Evolutionary conservation across 2,888 invertebrate genomes (phyloP).

Genomic region (Elegia similella): DNA sequence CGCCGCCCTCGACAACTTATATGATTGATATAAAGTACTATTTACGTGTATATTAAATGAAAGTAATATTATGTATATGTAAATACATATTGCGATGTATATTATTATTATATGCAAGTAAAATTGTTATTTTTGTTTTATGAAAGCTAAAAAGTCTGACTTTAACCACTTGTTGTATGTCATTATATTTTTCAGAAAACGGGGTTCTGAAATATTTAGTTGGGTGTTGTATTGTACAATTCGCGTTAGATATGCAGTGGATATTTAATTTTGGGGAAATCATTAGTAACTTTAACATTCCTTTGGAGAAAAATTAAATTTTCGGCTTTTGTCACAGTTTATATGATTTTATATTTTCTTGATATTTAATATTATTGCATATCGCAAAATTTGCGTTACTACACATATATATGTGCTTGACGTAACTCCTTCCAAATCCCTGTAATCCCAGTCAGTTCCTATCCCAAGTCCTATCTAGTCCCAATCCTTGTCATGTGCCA

Average conservation of each 20-base stretch:
- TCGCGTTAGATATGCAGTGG: conserved; percentile 55
- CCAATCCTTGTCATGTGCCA: conserved; percentile 74
- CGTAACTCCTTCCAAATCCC: conserved; percentile 46
- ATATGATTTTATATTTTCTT: conserved; percentile 26
- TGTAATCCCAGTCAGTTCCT: conserved; percentile 57
- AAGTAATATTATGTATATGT: conserved; percentile 78
- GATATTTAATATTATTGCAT: conserved; percentile 35
- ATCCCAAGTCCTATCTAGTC: conserved; percentile 75
- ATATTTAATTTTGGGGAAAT: conserved; percentile 60
- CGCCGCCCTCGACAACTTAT: conserved; percentile 40
- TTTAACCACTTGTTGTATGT: conserved; percentile 75
- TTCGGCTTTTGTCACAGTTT: conserved; percentile 50
- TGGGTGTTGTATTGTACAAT: conserved; percentile 60
- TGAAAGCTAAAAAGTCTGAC: conserved; percentile 78
- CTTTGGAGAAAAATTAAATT: conserved; percentile 61
- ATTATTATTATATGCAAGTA: conserved; percentile 74
- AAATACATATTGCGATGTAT: conserved; percentile 79
- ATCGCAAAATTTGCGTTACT: conserved; percentile 37
- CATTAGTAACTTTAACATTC: conserved; percentile 67
- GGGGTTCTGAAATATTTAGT: conserved; percentile 67
- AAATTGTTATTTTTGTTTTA: conserved; percentile 75
- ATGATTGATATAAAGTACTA: conserved; percentile 70
- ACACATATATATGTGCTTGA: conserved; percentile 26
- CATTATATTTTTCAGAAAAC: conserved; percentile 67
- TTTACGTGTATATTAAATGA: conserved; percentile 74